These are phyloP conservation scores for Xiphophorus birchmanni DNA, from an alignment of 2,797 vertebrate species.

Conservation along the genomic window DNA sequence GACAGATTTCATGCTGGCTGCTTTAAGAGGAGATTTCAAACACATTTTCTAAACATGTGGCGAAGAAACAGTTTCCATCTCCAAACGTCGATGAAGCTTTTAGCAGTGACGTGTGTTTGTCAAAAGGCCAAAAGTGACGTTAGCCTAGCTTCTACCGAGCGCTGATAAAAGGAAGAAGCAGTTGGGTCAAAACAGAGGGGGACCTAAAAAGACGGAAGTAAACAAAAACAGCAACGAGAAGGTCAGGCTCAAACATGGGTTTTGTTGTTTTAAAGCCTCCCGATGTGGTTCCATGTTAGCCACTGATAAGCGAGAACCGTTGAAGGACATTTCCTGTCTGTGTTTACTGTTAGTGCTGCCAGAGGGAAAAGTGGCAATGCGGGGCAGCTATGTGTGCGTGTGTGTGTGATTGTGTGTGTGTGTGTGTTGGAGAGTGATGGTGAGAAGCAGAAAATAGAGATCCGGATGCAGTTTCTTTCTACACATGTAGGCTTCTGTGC, in stretches of 20 bases:
- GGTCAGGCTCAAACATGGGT: background rate
- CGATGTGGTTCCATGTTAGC: background rate
- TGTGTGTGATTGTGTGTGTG: too few relatives aligned
- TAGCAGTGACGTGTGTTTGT: background rate
- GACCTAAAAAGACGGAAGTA: background rate
- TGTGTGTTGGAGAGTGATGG: background rate
- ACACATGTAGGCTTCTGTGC: background rate
- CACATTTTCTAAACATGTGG: background rate
- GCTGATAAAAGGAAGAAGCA: background rate
- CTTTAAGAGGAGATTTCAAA: background rate
- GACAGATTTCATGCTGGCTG: background rate
- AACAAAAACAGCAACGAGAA: background rate
- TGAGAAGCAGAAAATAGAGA: background rate
- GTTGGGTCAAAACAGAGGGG: background rate
- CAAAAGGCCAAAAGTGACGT: background rate
- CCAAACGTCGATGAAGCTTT: background rate
- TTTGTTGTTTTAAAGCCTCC: background rate
- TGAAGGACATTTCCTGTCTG: slow-evolving; percentile 12
- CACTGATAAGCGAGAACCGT: background rate
- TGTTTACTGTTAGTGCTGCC: background rate
- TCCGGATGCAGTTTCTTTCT: background rate
- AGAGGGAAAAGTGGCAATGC: background rate
- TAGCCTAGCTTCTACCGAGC: background rate
- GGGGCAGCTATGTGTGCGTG: background rate
- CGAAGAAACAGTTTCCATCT: background rate